Evolutionary conservation across 2,888 invertebrate genomes (phyloP), one percentile per base, ranked within the genome.

Genomic region (Xylocampa areola): DNA sequence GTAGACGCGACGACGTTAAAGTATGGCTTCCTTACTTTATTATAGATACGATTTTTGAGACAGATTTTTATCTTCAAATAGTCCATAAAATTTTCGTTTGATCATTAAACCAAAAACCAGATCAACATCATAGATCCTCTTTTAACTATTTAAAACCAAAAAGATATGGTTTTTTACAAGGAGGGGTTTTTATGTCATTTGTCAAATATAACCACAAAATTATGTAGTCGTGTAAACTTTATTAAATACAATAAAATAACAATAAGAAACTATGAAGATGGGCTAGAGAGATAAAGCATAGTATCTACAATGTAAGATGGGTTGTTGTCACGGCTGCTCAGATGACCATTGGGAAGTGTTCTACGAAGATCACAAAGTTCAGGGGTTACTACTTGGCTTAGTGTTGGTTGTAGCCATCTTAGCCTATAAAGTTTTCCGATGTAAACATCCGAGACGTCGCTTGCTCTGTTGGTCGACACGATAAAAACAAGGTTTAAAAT

Each of bases 371-470:
- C 72, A 82, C 55, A 86, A 80, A 59, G 40, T 60, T 4, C 55
- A 79, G 11, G 73, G 68, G 37, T 54, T 82, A n/a, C 39, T 86
- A 1, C 0, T 83, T n/a, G 71, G 69, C 23, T 61, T 87, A 16
- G 3, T 77, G 6, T 8, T 84, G 3, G 41, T 88, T 0, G 66
- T 73, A 14, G 7, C 79, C 6, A 61, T 76, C 17, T 74, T 90
- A 10, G 76, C 76, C 7, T 88, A 85, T 59, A 74, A 67, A 52
- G 39, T 89, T 4, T 85, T 64, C 51, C 73, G 79, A 49, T 87
- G 87, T 47, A 65, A 67, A 21, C 73, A 83, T 55, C 82, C 83
- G 0, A 68, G 80, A 16, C 71, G 73, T 8, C 60, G 61, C 11
- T 35, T 82, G 2, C 11, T 77, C 2, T 75, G 74, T 52, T 47